phyloP scores from a whole-genome alignment of 2,113 vertebrate species.

The Mustela nigripes region DNA sequence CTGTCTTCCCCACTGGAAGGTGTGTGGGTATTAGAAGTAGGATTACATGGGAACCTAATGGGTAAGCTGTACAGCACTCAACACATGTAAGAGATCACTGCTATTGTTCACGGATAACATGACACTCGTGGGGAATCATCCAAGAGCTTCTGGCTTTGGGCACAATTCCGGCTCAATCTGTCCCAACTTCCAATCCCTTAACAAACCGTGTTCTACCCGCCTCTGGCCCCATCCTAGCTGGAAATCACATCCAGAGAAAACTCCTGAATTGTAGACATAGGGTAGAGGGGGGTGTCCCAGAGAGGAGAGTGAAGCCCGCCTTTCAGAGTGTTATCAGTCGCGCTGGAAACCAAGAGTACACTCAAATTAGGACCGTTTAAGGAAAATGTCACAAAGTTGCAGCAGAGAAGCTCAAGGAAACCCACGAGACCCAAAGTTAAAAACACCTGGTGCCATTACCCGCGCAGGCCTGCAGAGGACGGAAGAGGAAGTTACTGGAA shows the following conservation, averaged over 20 bases:
- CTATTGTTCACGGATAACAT: background rate
- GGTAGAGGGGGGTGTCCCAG: background rate
- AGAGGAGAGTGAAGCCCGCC: background rate
- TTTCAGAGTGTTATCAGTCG: background rate
- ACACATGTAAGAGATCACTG: accelerated
- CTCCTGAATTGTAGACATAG: background rate
- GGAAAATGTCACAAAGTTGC: background rate
- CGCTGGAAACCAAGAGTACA: accelerated
- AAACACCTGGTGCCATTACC: background rate
- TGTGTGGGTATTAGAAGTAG: background rate
- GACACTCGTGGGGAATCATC: background rate
- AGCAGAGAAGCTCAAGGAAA: too few relatives aligned
- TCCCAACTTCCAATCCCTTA: background rate
- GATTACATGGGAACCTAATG: background rate
- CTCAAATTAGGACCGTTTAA: background rate
- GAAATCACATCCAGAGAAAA: background rate
- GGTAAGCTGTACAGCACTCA: accelerated
- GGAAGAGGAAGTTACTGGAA: background rate
- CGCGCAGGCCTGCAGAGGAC: accelerated
- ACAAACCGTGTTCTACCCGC: background rate
- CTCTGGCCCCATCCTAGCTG: background rate
- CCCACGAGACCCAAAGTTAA: accelerated
- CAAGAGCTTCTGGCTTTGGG: background rate
- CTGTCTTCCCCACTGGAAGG: background rate
- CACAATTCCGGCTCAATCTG: accelerated